Evolutionary conservation across 2,113 vertebrate species (phyloP).

Genomic region (Eira barbara): DNA sequence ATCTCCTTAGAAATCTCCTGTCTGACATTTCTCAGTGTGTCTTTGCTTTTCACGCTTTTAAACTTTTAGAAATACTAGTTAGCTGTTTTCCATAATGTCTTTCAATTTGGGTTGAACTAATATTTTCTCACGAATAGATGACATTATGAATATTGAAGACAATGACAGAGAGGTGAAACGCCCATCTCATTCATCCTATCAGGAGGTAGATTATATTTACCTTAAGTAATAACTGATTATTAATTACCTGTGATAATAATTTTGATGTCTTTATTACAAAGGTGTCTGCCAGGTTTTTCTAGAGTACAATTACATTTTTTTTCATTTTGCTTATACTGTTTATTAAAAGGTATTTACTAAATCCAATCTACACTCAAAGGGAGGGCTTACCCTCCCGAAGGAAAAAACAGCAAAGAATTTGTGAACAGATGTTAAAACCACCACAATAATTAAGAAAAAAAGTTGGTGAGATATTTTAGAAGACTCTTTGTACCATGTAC

Average conservation of each 20-base stretch:
- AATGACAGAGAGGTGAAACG: not conserved
- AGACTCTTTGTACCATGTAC: not conserved
- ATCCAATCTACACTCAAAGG: not conserved
- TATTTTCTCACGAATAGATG: not conserved
- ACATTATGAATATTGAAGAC: not conserved
- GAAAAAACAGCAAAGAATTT: not conserved
- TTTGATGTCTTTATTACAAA: not conserved
- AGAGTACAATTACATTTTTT: not conserved
- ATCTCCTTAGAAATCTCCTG: not conserved
- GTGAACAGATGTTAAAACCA: not conserved
- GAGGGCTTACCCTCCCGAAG: not conserved
- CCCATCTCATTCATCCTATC: not conserved
- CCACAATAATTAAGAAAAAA: not conserved
- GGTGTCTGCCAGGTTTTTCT: not conserved
- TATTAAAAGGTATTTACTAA: not conserved
- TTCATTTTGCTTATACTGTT: not conserved
- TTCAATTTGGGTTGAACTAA: not conserved
- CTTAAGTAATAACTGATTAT: not conserved
- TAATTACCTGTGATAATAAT: not conserved
- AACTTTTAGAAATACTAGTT: not conserved
- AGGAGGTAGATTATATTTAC: not conserved
- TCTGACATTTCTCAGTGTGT: not conserved
- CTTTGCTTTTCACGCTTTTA: not conserved
- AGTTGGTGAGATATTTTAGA: not conserved
- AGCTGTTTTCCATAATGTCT: not conserved